Evolutionary conservation across 2,113 vertebrate genomes (phyloP).

Genomic region (Mobula hypostoma): DNA sequence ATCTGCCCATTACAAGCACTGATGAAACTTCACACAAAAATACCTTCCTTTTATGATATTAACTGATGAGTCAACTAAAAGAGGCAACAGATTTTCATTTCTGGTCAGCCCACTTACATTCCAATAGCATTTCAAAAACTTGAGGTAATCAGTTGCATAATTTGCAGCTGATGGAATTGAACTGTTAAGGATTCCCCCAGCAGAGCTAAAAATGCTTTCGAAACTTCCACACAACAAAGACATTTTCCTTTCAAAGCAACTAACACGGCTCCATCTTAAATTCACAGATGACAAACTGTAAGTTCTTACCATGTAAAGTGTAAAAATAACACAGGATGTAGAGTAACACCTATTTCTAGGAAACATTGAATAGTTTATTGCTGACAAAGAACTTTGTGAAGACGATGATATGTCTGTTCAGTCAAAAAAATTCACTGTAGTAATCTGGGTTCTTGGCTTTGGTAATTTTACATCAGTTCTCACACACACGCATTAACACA

Average conservation of each 20-base stretch:
- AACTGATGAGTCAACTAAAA: constrained; percentile 5
- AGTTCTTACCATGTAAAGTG: neutral
- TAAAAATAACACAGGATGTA: neutral
- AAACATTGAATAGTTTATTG: neutral
- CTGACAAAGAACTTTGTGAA: neutral
- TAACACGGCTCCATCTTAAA: neutral
- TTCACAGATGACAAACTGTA: neutral
- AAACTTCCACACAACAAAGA: neutral
- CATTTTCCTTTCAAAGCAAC: neutral
- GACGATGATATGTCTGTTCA: neutral
- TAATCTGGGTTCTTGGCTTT: neutral
- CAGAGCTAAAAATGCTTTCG: neutral
- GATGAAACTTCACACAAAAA: neutral
- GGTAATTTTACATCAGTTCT: neutral
- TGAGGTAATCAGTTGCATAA: neutral
- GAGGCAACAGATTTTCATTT: neutral
- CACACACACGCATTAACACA: too few species aligned
- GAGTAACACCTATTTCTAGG: neutral
- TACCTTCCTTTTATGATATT: neutral
- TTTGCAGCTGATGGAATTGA: neutral
- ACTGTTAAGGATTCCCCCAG: neutral
- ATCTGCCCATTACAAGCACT: too few species aligned
- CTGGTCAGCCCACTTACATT: neutral
- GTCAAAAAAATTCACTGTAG: neutral
- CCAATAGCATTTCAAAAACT: neutral